A percentile compares a stretch with the other conserved stretches of the same genome.
Evolutionary conservation across 1,140 invertebrate species (phyloP).

Genomic region (Drosophila athabasca): DNA sequence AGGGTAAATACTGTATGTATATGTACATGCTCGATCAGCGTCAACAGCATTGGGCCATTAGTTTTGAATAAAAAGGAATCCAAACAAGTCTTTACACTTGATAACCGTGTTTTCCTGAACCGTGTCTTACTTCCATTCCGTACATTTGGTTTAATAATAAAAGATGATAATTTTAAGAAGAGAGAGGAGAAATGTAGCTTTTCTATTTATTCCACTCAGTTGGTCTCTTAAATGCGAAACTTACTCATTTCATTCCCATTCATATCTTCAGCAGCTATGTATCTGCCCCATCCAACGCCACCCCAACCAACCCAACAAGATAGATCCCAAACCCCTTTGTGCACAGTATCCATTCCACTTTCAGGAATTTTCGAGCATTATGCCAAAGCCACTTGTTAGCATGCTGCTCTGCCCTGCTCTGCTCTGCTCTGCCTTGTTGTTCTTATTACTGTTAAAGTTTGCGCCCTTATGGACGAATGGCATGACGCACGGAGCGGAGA

Average conservation of each 20-base stretch:
- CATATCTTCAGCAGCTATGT: constrained; percentile 6
- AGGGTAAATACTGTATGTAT: no score
- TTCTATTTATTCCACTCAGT: constrained; percentile 51
- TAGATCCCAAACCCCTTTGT: constrained; percentile 6
- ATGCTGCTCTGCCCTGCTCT: background rate
- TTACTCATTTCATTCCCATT: constrained; percentile 5
- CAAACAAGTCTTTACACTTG: no score
- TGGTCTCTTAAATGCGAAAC: constrained; percentile 29
- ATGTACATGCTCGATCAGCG: no score
- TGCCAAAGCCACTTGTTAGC: constrained; percentile 14
- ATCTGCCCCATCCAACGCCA: background rate
- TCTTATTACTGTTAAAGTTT: constrained; percentile 2
- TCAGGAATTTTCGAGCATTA: constrained; percentile 1
- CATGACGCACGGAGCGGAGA: no score
- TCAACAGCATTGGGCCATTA: no score
- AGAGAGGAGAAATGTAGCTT: constrained; percentile 40
- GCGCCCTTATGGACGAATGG: no score
- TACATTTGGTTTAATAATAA: no score
- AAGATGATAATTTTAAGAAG: constrained; percentile 6
- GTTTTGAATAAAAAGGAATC: no score
- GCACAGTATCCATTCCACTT: constrained; percentile 10
- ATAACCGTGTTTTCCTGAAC: no score
- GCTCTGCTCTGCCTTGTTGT: background rate
- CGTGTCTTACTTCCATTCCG: no score
- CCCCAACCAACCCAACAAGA: background rate